Conservation (phyloP, 2,797 vertebrate genomes). For the Dendrocincla tyrannina region DNA sequence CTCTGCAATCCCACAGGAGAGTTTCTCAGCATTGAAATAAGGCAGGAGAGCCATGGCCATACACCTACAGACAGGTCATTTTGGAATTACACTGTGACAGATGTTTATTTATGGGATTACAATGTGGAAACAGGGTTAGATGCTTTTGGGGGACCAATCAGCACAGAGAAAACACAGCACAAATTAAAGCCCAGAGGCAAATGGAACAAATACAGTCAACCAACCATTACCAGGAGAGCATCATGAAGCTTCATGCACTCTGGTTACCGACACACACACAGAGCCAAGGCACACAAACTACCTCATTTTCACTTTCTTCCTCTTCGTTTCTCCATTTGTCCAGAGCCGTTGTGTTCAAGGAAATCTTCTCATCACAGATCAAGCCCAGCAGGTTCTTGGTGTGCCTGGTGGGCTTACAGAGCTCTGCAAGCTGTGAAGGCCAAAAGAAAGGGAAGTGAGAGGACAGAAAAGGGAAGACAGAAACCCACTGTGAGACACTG, state of each 20-base stretch:
- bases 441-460: background rate
- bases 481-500: accelerated
- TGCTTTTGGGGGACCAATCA: background rate
- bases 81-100: accelerated
- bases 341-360: slow-evolving; percentile 43
- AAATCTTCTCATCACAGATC: slow-evolving; percentile 71
- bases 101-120: accelerated
- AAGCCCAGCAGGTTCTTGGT: slow-evolving; percentile 64
- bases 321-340: slow-evolving; percentile 69
- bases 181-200: background rate
- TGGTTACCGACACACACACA: accelerated
- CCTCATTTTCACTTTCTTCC: slow-evolving; percentile 66
- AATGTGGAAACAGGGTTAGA: background rate
- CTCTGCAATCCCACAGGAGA: background rate
- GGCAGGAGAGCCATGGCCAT: background rate
- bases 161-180: background rate
- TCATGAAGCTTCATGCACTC: background rate
- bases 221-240: background rate
- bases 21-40: accelerated
- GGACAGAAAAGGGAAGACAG: background rate
- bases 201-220: accelerated
- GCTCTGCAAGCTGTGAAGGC: slow-evolving; percentile 16
- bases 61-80: background rate
- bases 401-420: background rate
- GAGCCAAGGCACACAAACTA: background rate